Conservation (phyloP, 2,888 invertebrate species). For the Macropis europaea region DNA sequence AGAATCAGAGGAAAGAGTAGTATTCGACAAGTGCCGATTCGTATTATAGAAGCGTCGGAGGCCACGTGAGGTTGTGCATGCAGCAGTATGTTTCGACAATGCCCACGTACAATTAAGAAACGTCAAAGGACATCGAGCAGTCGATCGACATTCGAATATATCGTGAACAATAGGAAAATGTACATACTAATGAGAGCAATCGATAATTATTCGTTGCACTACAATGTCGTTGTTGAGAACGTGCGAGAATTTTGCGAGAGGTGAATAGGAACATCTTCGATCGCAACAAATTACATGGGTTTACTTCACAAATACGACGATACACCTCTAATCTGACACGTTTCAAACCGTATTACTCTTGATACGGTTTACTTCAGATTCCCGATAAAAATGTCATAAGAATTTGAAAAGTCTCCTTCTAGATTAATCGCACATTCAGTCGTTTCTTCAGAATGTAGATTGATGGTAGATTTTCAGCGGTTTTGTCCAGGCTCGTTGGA, state of each 20-base stretch:
- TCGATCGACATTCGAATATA: background rate
- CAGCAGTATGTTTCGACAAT: background rate
- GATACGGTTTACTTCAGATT: background rate
- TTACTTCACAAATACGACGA: background rate
- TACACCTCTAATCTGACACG: conserved; percentile 31
- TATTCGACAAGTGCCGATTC: background rate
- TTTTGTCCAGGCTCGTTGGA: background rate
- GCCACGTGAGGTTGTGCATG: background rate
- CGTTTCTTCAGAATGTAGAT: background rate
- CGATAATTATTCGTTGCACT: background rate
- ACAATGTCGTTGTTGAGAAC: conserved; percentile 2
- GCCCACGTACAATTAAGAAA: background rate
- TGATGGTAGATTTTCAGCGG: background rate
- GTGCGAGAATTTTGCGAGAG: background rate
- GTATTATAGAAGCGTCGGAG: background rate
- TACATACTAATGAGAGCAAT: conserved; percentile 39
- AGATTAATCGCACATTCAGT: background rate
- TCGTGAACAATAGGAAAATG: background rate
- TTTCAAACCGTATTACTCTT: background rate
- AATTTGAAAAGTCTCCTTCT: background rate
- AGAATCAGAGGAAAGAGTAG: background rate
- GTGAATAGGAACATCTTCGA: conserved; percentile 18
- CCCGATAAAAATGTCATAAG: background rate
- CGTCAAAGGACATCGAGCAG: background rate
- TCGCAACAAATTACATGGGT: background rate